Conservation (phyloP, 1,140 invertebrate species). For the Mycetomoellerius zeteki region DNA sequence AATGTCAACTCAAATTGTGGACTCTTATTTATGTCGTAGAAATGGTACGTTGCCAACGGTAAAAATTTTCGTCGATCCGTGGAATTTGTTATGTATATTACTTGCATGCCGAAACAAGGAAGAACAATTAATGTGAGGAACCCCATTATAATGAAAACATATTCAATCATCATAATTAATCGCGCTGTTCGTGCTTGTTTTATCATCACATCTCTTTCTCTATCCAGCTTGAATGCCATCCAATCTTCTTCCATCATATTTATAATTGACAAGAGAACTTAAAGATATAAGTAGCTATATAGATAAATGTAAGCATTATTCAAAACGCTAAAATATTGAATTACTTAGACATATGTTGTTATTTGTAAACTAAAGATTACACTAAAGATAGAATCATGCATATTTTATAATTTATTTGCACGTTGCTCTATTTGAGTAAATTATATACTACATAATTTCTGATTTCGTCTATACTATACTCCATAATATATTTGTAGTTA, state of each 20-base stretch:
- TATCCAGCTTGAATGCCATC: conserved; percentile 11
- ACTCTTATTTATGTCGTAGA: conserved; percentile 20
- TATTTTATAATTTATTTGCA: not conserved
- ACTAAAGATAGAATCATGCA: not conserved
- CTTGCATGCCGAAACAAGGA: not conserved
- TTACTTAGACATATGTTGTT: not conserved
- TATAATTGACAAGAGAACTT: conserved; percentile 15
- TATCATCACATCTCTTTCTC: conserved; percentile 22
- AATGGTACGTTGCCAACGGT: not conserved
- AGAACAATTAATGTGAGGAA: not conserved
- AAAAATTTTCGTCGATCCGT: not conserved
- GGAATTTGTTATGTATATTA: not conserved
- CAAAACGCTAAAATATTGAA: not conserved
- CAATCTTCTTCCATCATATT: conserved; percentile 62
- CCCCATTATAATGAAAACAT: not conserved
- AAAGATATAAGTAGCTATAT: not conserved
- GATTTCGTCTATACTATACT: not conserved
- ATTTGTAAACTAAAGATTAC: not conserved
- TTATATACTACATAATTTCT: not conserved
- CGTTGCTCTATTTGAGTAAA: no score
- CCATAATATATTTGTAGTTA: not conserved
- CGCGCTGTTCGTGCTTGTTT: not conserved
- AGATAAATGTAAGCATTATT: not conserved
- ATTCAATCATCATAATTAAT: not conserved
- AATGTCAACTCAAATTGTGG: conserved; percentile 47